These are phyloP conservation scores for Strix occidentalis DNA, from an alignment of 2,797 vertebrate species.

Conservation along the genomic window DNA sequence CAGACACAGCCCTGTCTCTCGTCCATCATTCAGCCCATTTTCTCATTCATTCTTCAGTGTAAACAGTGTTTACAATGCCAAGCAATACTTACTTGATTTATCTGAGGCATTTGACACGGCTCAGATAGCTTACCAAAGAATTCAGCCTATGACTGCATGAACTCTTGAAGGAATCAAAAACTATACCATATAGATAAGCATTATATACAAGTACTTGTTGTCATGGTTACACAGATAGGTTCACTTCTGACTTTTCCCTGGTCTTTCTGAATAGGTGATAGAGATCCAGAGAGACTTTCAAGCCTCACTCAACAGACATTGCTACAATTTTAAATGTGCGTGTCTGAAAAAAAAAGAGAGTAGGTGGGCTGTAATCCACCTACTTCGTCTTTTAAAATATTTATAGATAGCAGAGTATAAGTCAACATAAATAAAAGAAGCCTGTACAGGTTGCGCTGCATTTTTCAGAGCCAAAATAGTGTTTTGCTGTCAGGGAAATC, in stretches of 20 bases:
- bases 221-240: slow-evolving; percentile 47
- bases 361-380: slow-evolving; percentile 3
- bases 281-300: slow-evolving; percentile 27
- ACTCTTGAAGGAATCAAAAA: slow-evolving; percentile 30
- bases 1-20: not conserved
- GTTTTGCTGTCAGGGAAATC: slow-evolving; percentile 11
- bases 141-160: not conserved
- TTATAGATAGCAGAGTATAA: slow-evolving; percentile 16
- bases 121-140: slow-evolving; percentile 16
- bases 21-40: not conserved
- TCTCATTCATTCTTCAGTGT: not conserved
- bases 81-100: not conserved
- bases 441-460: not conserved
- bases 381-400: slow-evolving; percentile 46
- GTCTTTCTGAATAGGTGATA: slow-evolving; percentile 1
- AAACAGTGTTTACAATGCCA: not conserved
- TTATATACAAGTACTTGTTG: slow-evolving; percentile 28
- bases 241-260: slow-evolving; percentile 24
- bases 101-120: not conserved
- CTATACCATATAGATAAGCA: not conserved
- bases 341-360: not conserved
- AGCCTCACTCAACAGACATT: not conserved
- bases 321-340: not conserved
- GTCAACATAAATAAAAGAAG: slow-evolving; percentile 35
- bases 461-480: slow-evolving; percentile 26